phyloP scores from a whole-genome alignment of 2,113 vertebrate genomes.

The Nycticorax nycticorax region DNA sequence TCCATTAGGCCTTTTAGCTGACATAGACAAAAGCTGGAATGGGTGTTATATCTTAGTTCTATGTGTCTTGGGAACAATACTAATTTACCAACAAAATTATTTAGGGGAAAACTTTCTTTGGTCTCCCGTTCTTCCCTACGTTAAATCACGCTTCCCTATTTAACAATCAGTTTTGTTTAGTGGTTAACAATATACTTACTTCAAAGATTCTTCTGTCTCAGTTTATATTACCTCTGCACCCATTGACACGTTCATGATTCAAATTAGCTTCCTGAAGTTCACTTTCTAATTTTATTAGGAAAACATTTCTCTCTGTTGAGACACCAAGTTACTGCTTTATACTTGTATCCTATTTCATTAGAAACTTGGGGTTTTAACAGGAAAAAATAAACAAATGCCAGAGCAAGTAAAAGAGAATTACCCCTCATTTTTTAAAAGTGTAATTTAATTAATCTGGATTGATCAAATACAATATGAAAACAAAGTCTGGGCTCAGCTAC shows the following conservation, averaged over 20 bases:
- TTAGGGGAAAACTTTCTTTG: background rate
- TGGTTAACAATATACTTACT: background rate
- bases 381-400: background rate
- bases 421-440: background rate
- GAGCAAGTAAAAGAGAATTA: background rate
- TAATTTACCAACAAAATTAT: background rate
- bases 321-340: background rate
- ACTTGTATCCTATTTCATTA: background rate
- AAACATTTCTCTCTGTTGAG: background rate
- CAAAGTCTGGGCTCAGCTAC: background rate
- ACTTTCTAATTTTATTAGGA: background rate
- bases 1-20: background rate
- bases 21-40: background rate
- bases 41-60: background rate
- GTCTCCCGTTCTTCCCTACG: background rate
- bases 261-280: constrained; percentile 19
- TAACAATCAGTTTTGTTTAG: background rate
- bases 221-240: background rate
- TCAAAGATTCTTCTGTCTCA: background rate
- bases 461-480: background rate
- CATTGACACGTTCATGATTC: background rate
- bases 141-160: background rate
- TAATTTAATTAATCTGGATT: background rate
- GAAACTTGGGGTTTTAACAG: background rate
- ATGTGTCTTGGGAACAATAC: background rate